phyloP scores from a whole-genome alignment of 2,113 vertebrate species.

The Ptychochromis oligacanthus region DNA sequence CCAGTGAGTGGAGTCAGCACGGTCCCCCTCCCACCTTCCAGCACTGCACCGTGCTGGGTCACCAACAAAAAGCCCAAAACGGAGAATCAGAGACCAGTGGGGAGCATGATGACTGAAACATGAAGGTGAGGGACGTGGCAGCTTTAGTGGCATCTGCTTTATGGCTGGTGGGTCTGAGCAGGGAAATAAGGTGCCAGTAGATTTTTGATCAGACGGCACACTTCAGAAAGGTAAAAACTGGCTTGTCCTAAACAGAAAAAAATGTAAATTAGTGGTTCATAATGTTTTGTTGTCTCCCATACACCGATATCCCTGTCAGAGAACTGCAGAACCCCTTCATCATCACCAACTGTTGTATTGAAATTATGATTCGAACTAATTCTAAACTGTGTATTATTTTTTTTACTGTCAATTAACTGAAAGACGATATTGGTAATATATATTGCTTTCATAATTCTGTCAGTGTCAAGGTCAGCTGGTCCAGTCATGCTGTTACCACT shows the following conservation, averaged over 20 bases:
- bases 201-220: background rate
- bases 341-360: background rate
- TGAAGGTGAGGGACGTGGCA: slow-evolving; percentile 55
- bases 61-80: slow-evolving; percentile 58
- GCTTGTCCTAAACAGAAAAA: background rate
- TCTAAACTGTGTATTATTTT: background rate
- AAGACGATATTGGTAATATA: background rate
- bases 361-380: background rate
- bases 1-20: slow-evolving; percentile 76
- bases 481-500: no score
- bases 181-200: background rate
- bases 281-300: background rate
- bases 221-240: background rate
- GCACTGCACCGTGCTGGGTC: no score
- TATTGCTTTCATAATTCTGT: background rate
- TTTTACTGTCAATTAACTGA: no score
- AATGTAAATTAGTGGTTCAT: background rate
- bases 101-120: slow-evolving; percentile 57
- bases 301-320: background rate
- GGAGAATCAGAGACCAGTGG: slow-evolving; percentile 60
- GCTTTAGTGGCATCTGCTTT: slow-evolving; percentile 44
- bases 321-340: background rate
- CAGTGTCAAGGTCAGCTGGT: no score
- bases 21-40: slow-evolving; percentile 32
- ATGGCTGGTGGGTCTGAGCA: slow-evolving; percentile 21